Base-by-base conservation (phyloP, 2,888 invertebrate species). In the Drosophila villosipedis region DNA sequence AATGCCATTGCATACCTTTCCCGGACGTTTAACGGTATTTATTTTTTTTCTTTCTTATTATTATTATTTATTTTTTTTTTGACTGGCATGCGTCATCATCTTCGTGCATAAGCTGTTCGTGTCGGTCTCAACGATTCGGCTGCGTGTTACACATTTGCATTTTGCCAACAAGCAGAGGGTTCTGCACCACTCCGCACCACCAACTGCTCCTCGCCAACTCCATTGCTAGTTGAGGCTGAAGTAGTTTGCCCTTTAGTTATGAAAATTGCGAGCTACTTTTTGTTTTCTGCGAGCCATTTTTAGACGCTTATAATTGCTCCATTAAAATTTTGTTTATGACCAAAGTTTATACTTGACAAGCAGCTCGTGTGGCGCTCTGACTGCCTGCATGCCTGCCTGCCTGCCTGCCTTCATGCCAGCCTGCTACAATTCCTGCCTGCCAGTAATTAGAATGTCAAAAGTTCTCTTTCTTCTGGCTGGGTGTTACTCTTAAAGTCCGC, bases 121-220 rank as follows among this genome's bases (percentile, higher is more conserved):
- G 73, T 60, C 58, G 52, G 47, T 61, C 60, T 41, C 54, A 28
- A 50, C 74, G 49, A 66, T 35, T 69, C 61, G 49, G 54, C 68
- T 83, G 86, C 86, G 73, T 84, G 86, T 85, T 76, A 85, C 83
- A 89, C 83, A 90, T 86, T 86, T 89, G 85, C 90, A 88, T 88
- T 87, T 82, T 69, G 59, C 66, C 52, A 28, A 50, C 50, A 50
- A 50, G 4, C 37, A 35, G 33, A 25, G 35, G 16, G 47, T 25
- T 55, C 19, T 35, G 55, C 55, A 49, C 16, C 47, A 22, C 14
- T 55, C 30, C 12, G 54, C 54, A 49, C 22, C 22, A 47, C 14
- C 7, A 47, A 22, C 7, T 22, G 47, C 22, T 12, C 2, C 43
- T 5, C 4, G 9, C 9, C 2, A 47, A 47, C 16, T 30, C 19